Evolutionary conservation across 1,140 invertebrate species (phyloP).

Genomic region (Chlorops oryzae): DNA sequence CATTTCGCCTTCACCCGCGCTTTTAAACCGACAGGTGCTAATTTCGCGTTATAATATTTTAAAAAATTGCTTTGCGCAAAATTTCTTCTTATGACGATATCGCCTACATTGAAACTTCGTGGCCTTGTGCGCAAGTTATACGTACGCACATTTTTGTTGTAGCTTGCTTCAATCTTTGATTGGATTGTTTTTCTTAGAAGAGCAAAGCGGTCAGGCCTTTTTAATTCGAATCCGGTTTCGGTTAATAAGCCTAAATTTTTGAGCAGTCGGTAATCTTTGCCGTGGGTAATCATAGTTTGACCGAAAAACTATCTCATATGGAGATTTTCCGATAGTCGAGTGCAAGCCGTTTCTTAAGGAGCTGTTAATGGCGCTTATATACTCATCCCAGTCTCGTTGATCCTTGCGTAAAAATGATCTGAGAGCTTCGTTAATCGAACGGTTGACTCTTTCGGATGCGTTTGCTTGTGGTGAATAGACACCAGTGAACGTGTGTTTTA

Average conservation of each 20-base stretch:
- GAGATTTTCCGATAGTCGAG: not conserved
- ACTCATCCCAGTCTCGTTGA: slow-evolving; percentile 3
- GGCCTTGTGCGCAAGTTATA: no score
- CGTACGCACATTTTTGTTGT: no score
- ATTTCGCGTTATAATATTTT: no score
- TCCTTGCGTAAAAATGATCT: slow-evolving; percentile 1
- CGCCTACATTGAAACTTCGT: no score
- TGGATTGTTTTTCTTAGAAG: no score
- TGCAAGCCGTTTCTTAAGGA: not conserved
- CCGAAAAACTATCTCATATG: slow-evolving; percentile 4
- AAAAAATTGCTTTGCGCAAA: no score
- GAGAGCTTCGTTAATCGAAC: slow-evolving; percentile 1
- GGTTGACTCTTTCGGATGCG: slow-evolving; percentile 8
- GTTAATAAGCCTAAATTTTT: not conserved
- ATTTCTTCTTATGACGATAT: no score
- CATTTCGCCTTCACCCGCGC: no score
- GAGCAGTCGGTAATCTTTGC: not conserved
- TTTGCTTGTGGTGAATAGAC: slow-evolving; percentile 7
- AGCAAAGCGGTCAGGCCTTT: no score
- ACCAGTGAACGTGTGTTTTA: slow-evolving; percentile 3
- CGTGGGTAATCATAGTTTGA: slow-evolving; percentile 9
- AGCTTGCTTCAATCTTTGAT: no score
- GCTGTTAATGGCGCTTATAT: not conserved
- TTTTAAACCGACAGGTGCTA: no score
- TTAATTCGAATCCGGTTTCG: no score